Conservation (phyloP, 2,113 vertebrate species). For the Narcine bancroftii region DNA sequence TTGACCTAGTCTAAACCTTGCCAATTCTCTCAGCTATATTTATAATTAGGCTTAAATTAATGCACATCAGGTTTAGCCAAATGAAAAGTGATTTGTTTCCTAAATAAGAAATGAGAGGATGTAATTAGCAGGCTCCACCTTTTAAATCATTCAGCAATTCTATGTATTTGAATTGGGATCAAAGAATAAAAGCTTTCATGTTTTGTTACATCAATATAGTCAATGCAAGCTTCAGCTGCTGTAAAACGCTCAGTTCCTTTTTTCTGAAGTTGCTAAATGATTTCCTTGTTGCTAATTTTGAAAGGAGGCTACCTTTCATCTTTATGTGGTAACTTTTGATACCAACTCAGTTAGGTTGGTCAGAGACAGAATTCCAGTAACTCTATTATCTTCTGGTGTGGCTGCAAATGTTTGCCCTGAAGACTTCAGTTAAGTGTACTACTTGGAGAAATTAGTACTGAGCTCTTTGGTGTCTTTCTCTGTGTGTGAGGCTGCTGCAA, state of each 20-base stretch:
- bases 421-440: background rate
- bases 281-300: background rate
- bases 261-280: background rate
- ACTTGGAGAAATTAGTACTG: background rate
- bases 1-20: constrained; percentile 62
- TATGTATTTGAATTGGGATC: constrained; percentile 74
- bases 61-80: constrained; percentile 74
- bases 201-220: constrained; percentile 67
- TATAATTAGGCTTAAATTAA: constrained; percentile 76
- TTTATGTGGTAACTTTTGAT: background rate
- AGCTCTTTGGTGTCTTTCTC: too few relatives aligned
- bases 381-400: background rate
- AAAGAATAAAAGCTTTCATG: constrained; percentile 71
- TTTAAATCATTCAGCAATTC: constrained; percentile 77
- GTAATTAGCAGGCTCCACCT: constrained; percentile 74
- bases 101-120: constrained; percentile 75
- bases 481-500: too few relatives aligned
- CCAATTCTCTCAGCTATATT: constrained; percentile 71
- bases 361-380: background rate
- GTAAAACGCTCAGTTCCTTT: background rate
- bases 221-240: constrained; percentile 50
- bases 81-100: constrained; percentile 75
- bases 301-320: background rate
- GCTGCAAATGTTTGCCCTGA: background rate
- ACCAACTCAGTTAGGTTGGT: background rate